Evolutionary conservation across 1,140 invertebrate genomes (phyloP).

Genomic region (Pachypsylla venusta): DNA sequence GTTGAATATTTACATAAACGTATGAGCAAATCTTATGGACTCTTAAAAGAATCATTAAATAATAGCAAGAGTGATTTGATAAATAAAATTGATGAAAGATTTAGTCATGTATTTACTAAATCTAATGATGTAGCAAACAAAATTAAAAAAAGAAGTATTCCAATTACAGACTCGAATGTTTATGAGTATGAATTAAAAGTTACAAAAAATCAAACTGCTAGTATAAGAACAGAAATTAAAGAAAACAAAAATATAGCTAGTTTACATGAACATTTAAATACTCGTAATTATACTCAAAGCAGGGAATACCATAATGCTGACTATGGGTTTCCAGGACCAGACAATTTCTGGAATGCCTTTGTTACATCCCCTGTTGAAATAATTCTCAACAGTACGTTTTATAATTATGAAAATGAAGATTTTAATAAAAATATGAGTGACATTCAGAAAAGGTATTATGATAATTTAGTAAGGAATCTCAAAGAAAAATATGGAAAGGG

Average conservation of each 20-base stretch:
- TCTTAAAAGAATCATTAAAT: not conserved
- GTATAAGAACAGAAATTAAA: not conserved
- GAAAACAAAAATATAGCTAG: not conserved
- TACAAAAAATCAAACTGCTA: not conserved
- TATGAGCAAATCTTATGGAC: too few relatives aligned
- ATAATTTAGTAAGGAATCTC: not conserved
- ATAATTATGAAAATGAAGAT: not conserved
- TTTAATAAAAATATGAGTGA: not conserved
- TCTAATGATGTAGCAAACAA: not conserved
- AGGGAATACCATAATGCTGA: not conserved
- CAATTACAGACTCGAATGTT: not conserved
- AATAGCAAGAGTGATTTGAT: too few relatives aligned
- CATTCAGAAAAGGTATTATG: not conserved
- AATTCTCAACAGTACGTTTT: not conserved
- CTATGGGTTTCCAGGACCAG: not conserved
- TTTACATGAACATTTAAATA: too few relatives aligned
- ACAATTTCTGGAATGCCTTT: constrained; percentile 5
- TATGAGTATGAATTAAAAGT: not conserved
- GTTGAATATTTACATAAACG: not conserved
- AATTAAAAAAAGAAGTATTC: not conserved
- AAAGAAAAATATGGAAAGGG: too few relatives aligned
- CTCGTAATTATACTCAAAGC: too few relatives aligned
- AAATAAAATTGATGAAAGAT: too few relatives aligned
- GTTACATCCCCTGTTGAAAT: not conserved
- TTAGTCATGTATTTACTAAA: not conserved